Base-by-base conservation (phyloP, 2,888 invertebrate genomes). In the Gastracanthus pulcherrimus region DNA sequence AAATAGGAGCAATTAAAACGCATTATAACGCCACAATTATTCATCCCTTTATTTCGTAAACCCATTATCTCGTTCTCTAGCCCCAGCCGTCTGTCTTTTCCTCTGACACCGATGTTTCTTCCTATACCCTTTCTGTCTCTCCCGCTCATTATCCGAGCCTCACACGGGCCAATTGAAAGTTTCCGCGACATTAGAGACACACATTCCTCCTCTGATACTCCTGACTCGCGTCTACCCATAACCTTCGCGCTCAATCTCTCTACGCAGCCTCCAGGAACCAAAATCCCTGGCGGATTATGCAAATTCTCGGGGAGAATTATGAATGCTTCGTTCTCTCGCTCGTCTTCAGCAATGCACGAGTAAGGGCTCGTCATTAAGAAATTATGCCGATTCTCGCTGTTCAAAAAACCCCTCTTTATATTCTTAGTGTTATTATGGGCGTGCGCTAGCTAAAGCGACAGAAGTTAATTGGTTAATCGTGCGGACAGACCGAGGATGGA, bases 161-260 rank as follows among this genome's bases (percentile, higher is more conserved):
- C 70, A 26, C 13, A 26, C 16, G 51, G 13, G 11, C 9, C 36
- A 51, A 70, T 77, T 51, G 38, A 89, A 87, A 87, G 84, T 89
- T 89, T 88, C 88, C 87, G 85, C 86, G 66, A 88, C 89, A 89
- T 89, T 89, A 89, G 87, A 55, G 51, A 23, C 51, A 11, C 9
- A 75, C 85, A 87, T 86, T 85, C 88, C 86, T 87, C 86, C 86
- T 87, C 86, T 87, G 51, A 85, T 83, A 82, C 41, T 64, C 51
- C 31, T 3, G 9, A 2, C 31, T 69, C 74, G 48, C 58, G 48
- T 13, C 62, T 78, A 48, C 71, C 36, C 62, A 70, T 41, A 26
- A 38, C 31, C 19, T 31, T 41, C 11, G 23, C 69, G 31, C 31
- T 74, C 34, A 41, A 48, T 60, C 34, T 62, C 48, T 69, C n/a